Evolutionary conservation across 2,888 invertebrate species (phyloP).

Genomic region (Tipula unca): DNA sequence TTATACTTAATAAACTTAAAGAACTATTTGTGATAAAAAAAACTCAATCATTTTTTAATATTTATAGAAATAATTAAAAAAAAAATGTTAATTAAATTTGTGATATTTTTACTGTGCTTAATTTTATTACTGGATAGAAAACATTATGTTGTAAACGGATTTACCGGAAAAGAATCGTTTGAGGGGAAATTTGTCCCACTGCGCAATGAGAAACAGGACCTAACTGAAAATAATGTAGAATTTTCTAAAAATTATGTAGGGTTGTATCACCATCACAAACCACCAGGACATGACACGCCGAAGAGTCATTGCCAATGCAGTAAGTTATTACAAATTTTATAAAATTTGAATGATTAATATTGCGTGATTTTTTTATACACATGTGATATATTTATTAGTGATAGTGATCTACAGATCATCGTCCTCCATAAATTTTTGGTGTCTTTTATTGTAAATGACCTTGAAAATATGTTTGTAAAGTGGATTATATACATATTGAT

Average conservation of each 20-base stretch:
- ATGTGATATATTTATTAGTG: not conserved
- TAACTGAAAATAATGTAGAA: constrained; percentile 30
- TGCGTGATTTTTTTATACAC: not conserved
- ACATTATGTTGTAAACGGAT: not conserved
- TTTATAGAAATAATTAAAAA: not conserved
- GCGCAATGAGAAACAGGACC: not conserved
- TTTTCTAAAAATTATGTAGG: constrained; percentile 50
- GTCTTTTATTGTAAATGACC: not conserved
- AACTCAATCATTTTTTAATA: not conserved
- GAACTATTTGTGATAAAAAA: not conserved
- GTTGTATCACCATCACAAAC: constrained; percentile 51
- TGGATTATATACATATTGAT: not conserved
- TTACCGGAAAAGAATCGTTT: not conserved
- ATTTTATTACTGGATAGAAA: not conserved
- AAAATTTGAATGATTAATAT: not conserved
- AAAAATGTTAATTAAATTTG: constrained; percentile 9
- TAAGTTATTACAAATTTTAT: constrained; percentile 42
- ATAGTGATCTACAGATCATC: not conserved
- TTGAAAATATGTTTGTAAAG: not conserved
- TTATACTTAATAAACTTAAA: not conserved
- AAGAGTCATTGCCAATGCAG: constrained; percentile 55
- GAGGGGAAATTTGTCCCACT: not conserved
- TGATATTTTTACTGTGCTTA: not conserved
- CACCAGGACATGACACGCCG: constrained; percentile 50
- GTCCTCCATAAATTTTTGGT: not conserved